Percentiles rank a stretch among this genome's conserved stretches.
These are phyloP conservation scores for Crotalus tigris DNA, from an alignment of 2,113 vertebrate species.

Conservation along the genomic window DNA sequence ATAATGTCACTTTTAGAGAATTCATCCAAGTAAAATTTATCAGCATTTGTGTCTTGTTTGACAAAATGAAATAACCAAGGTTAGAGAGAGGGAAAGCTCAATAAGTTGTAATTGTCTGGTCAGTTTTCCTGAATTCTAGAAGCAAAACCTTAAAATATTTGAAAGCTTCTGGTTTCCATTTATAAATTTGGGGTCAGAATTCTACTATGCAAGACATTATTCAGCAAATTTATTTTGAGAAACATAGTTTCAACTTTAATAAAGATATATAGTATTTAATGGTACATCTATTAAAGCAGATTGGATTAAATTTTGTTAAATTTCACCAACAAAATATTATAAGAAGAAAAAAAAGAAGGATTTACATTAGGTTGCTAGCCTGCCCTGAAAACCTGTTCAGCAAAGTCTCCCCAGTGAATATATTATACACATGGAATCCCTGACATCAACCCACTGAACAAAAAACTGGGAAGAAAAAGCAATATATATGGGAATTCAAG, in stretches of 20 bases:
- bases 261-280: neutral
- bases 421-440: too few species aligned
- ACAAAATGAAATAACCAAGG: conserved; percentile 39
- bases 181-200: conserved; percentile 21
- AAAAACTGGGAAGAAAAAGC: neutral
- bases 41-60: conserved; percentile 49
- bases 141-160: conserved; percentile 26
- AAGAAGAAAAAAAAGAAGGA: neutral
- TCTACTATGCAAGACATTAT: conserved; percentile 2
- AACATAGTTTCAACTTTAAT: neutral
- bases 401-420: neutral
- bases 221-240: neutral
- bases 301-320: neutral
- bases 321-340: neutral
- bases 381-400: neutral
- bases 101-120: conserved; percentile 36
- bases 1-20: conserved; percentile 55
- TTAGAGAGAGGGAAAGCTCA: conserved; percentile 45
- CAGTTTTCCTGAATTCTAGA: conserved; percentile 26
- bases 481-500: neutral
- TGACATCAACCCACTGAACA: neutral
- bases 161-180: conserved; percentile 35
- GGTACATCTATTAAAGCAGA: neutral
- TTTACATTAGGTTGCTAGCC: neutral
- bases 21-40: conserved; percentile 61